phyloP scores from a whole-genome alignment of 1,140 invertebrate genomes.

The Monomorium pharaonis region DNA sequence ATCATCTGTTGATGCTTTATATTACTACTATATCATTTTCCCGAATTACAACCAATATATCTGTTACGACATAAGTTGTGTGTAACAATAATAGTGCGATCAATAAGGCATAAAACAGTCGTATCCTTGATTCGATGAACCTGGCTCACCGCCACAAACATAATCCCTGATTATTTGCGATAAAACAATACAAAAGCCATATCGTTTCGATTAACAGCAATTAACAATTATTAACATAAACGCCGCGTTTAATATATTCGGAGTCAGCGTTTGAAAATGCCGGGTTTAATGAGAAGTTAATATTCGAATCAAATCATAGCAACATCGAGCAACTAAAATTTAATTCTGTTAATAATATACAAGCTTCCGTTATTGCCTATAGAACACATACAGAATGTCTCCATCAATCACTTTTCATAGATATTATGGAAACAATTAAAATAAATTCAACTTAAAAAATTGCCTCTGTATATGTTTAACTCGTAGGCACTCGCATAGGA shows the following conservation, averaged over 20 bases:
- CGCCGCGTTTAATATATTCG: constrained; percentile 2
- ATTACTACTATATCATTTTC: not conserved
- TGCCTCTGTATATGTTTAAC: not conserved
- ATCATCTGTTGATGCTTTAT: not conserved
- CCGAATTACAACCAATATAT: not conserved
- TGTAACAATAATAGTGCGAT: constrained; percentile 1
- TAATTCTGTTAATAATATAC: constrained; percentile 43
- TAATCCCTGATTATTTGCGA: constrained; percentile 48
- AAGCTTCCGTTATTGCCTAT: not conserved
- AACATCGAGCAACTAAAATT: constrained; percentile 40
- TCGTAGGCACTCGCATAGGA: too few relatives aligned
- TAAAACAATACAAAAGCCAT: constrained; percentile 59
- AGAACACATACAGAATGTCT: not conserved
- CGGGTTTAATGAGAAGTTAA: constrained; percentile 56
- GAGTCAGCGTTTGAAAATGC: constrained; percentile 5
- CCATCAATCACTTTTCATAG: not conserved
- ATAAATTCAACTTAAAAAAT: not conserved
- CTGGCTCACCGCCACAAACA: constrained; percentile 16
- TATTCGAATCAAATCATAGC: constrained; percentile 23
- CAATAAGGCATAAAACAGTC: constrained; percentile 38
- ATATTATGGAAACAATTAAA: not conserved
- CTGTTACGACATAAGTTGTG: not conserved
- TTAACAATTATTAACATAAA: constrained; percentile 62
- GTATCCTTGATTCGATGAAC: constrained; percentile 47
- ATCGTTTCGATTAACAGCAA: constrained; percentile 51